Percentiles rank a stretch among this genome's conserved stretches.
phyloP scores from a whole-genome alignment of 2,113 vertebrate species.

The Columba janthina region DNA sequence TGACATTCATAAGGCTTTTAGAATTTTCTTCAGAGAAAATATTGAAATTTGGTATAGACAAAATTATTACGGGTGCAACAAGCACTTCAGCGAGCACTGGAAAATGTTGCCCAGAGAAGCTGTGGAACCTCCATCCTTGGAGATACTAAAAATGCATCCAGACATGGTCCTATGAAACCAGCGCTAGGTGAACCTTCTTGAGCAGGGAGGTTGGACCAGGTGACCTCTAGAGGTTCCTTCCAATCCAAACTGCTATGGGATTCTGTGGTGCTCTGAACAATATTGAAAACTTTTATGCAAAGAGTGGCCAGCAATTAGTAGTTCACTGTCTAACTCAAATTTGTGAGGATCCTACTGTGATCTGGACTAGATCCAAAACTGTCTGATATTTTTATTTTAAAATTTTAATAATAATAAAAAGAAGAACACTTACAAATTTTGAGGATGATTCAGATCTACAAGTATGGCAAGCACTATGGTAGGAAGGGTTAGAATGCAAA shows the following conservation, averaged over 20 bases:
- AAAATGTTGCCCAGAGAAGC: neutral
- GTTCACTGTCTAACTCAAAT: neutral
- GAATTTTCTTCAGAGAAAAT: neutral
- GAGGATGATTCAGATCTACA: neutral
- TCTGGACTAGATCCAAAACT: neutral
- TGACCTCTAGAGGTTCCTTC: neutral
- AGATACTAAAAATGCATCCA: neutral
- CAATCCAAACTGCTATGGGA: neutral
- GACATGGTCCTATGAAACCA: neutral
- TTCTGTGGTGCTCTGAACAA: neutral
- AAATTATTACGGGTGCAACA: neutral
- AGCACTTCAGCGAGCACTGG: neutral
- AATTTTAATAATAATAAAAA: neutral
- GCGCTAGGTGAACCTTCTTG: neutral
- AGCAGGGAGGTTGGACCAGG: fast-evolving
- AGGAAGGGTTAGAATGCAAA: neutral
- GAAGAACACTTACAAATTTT: neutral
- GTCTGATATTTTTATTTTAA: neutral
- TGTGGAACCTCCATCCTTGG: neutral
- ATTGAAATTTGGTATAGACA: fast-evolving
- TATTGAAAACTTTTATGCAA: neutral
- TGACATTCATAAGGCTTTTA: neutral
- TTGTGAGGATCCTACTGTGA: neutral
- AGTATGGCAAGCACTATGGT: neutral
- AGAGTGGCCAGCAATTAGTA: neutral